Evolutionary conservation across 2,113 vertebrate genomes (phyloP), one percentile per base, ranked within the genome.

Genomic region (Rhizomys pruinosus): DNA sequence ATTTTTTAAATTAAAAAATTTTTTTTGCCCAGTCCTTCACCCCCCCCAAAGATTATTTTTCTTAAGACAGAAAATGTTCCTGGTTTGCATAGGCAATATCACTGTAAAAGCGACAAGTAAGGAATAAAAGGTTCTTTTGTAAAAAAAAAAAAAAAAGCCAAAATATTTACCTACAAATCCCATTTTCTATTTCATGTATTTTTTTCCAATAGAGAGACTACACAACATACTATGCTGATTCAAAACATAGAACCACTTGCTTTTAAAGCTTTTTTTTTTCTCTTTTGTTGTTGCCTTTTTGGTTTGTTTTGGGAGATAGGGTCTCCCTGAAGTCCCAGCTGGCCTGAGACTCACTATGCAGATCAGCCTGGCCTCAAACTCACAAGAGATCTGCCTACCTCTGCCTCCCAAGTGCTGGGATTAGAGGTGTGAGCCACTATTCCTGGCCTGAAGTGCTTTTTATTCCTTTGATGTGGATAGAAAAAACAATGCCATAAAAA

Each of bases 71-170:
- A 97, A 96, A 98, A 98, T 97, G 97, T 97, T 98, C 95, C 98
- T 93, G 97, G 88, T 97, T 97, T 87, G 98, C 98, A 52, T n/a
- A n/a, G n/a, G 98, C 98, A 97, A 93, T 96, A 98, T 98, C 97
- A 98, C 97, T 98, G 97, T 88, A 97, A 98, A 98, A 97, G 97
- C 98, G 97, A 98, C 98, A 96, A 97, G 97, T 97, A 97, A 98
- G 98, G 97, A 98, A 98, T 96, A 97, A 97, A 97, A 95, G 95
- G 77, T 44, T 90, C 84, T n/a, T n/a, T n/a, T n/a, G n/a, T n/a
- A n/a, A n/a, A n/a, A n/a, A n/a, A n/a, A n/a, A n/a, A 72, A 59
- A 79, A 52, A 84, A 91, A 95, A 78, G n/a, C 22, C 32, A 82
- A 82, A 87, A 90, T 93, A 52, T 91, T 92, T 42, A 32, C 22